These are phyloP conservation scores for Emys orbicularis DNA, from an alignment of 2,797 vertebrate genomes.

Conservation along the genomic window DNA sequence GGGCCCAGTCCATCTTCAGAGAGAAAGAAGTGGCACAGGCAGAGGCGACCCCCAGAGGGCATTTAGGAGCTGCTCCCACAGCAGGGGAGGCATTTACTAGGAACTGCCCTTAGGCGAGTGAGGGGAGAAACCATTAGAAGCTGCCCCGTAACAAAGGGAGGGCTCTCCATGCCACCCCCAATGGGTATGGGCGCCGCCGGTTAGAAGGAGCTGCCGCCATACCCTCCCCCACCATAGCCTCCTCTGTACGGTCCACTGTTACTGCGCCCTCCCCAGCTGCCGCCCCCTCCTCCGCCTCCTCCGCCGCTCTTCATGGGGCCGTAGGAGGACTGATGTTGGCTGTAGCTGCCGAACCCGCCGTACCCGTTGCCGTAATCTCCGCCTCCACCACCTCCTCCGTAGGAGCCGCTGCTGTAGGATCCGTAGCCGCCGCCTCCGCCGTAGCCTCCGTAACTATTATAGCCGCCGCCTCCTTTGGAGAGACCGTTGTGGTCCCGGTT, in stretches of 20 bases:
- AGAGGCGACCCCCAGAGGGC: slow-evolving; percentile 65
- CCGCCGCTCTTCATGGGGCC: slow-evolving; percentile 93
- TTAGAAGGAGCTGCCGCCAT: slow-evolving; percentile 85
- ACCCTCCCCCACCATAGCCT: slow-evolving; percentile 91
- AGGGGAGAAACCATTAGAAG: slow-evolving; percentile 63
- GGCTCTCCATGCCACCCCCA: slow-evolving; percentile 66
- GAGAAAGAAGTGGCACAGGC: slow-evolving; percentile 79
- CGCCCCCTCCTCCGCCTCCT: slow-evolving; percentile 83
- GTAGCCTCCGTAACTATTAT: slow-evolving; percentile 88
- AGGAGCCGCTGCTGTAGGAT: slow-evolving; percentile 88
- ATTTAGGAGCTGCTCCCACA: slow-evolving; percentile 72
- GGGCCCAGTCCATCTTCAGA: slow-evolving; percentile 83
- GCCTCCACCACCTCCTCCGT: slow-evolving; percentile 83
- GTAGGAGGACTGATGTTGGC: slow-evolving; percentile 93
- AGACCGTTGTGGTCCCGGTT: slow-evolving; percentile 87
- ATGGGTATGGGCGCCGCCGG: slow-evolving; percentile 21
- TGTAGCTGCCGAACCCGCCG: slow-evolving; percentile 95
- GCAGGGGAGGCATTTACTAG: slow-evolving; percentile 70
- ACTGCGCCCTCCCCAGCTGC: slow-evolving; percentile 85
- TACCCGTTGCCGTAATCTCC: slow-evolving; percentile 92
- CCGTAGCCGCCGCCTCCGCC: slow-evolving; percentile 85
- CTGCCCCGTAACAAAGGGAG: slow-evolving; percentile 63
- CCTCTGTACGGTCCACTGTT: slow-evolving; percentile 94
- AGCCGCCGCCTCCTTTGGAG: slow-evolving; percentile 87
- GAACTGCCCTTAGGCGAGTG: slow-evolving; percentile 71